phyloP scores from a whole-genome alignment of 2,797 vertebrate species.

The Pseudotriccus pelzelni region DNA sequence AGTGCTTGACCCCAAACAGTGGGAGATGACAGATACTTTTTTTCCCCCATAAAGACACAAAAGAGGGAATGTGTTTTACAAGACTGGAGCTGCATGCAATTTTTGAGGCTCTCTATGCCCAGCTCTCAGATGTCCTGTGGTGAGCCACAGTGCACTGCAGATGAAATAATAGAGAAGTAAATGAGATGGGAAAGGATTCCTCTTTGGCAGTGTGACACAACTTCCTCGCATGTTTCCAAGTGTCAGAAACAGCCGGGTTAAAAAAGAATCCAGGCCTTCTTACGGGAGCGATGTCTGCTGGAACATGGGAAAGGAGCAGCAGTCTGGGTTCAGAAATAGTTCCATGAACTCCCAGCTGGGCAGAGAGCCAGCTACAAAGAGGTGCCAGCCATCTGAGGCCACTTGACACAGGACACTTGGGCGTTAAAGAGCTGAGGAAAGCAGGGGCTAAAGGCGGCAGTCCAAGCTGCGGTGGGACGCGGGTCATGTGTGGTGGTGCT shows the following conservation, averaged over 20 bases:
- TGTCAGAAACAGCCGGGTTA: not conserved
- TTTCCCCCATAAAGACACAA: not conserved
- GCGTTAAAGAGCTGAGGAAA: not conserved
- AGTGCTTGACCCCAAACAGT: constrained; percentile 19
- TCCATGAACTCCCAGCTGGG: constrained; percentile 28
- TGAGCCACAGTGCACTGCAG: not conserved
- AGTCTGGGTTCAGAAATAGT: constrained; percentile 29
- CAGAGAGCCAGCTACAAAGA: constrained; percentile 55
- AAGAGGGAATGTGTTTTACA: constrained; percentile 31
- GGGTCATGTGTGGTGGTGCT: not conserved
- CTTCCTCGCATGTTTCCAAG: not conserved
- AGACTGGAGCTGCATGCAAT: not conserved
- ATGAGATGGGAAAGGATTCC: constrained; percentile 12
- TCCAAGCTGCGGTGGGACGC: not conserved
- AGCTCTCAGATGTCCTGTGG: not conserved
- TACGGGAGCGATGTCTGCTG: not conserved
- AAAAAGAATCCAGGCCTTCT: not conserved
- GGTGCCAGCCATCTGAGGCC: constrained; percentile 50
- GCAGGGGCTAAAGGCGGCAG: not conserved
- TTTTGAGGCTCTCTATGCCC: not conserved
- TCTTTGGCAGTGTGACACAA: not conserved
- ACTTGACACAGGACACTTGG: constrained; percentile 28
- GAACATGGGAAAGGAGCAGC: not conserved
- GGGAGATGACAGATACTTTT: not conserved
- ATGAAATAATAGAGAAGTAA: constrained; percentile 18